These are phyloP conservation scores for Zoanthus sansibaricus DNA, from an alignment of 92 coral and sea anemone genomes.

Conservation along the genomic window DNA sequence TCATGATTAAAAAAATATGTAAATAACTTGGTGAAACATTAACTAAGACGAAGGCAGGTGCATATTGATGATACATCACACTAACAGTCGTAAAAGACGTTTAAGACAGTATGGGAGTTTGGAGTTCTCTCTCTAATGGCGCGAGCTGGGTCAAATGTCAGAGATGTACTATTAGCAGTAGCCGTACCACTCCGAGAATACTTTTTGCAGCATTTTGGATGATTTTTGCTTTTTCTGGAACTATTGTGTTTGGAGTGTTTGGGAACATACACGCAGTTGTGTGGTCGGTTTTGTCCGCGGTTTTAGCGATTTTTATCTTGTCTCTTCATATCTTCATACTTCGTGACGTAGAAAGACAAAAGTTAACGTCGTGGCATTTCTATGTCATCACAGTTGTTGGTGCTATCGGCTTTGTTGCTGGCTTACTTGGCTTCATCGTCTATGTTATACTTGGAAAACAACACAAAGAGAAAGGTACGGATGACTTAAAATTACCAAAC, in stretches of 20 bases:
- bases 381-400: slow-evolving; percentile 1
- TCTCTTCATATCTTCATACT: slow-evolving; percentile 10
- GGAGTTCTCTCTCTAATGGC: no score
- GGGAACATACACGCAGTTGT: slow-evolving; percentile 14
- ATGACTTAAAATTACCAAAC: no score
- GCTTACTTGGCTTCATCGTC: slow-evolving; percentile 7
- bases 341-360: slow-evolving; percentile 20
- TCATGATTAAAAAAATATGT: no score
- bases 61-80: no score
- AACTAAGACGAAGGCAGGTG: no score
- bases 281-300: slow-evolving; percentile 28
- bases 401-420: slow-evolving; percentile 7
- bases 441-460: slow-evolving; percentile 30
- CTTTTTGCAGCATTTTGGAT: neutral
- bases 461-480: neutral
- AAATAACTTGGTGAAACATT: no score
- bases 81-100: no score
- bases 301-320: slow-evolving; percentile 6
- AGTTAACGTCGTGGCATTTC: slow-evolving; percentile 3
- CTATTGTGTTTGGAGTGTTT: slow-evolving; percentile 21
- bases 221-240: neutral
- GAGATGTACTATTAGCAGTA: no score
- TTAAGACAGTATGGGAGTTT: no score
- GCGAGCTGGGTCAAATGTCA: no score
- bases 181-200: no score